Percentiles rank a stretch among this genome's conserved stretches.
Evolutionary conservation across 2,888 invertebrate species (phyloP).

Genomic region (Leuctra nigra): DNA sequence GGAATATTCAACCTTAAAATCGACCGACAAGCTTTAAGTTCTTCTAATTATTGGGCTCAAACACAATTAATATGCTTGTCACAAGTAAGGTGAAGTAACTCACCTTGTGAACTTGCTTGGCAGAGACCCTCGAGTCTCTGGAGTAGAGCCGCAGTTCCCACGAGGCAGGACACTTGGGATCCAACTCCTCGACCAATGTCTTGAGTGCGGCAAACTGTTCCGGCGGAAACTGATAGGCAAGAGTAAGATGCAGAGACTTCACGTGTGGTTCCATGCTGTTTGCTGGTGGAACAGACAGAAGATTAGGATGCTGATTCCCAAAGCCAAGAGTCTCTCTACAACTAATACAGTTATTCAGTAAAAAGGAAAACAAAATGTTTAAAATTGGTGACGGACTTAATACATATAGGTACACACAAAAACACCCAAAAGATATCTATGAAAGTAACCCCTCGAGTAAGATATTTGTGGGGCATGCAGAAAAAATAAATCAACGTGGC

Average conservation of each 20-base stretch:
- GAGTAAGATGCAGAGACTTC: conserved; percentile 78
- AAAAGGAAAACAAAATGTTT: too few species aligned
- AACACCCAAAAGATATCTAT: too few species aligned
- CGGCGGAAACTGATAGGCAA: conserved; percentile 81
- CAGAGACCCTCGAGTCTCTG: conserved; percentile 67
- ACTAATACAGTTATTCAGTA: too few species aligned
- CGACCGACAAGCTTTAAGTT: neutral
- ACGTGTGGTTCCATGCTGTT: conserved; percentile 72
- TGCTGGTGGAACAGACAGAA: conserved; percentile 41
- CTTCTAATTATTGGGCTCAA: neutral
- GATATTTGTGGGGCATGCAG: too few species aligned
- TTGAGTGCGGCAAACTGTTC: conserved; percentile 64
- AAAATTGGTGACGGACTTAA: too few species aligned
- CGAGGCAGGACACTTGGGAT: conserved; percentile 55
- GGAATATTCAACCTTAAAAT: neutral
- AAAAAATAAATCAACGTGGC: too few species aligned
- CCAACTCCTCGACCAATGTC: conserved; percentile 63
- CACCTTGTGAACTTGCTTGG: conserved; percentile 50
- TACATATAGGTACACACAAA: too few species aligned
- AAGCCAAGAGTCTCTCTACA: too few species aligned
- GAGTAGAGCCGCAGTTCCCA: conserved; percentile 89
- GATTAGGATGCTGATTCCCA: conserved; percentile 23
- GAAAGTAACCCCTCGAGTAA: too few species aligned
- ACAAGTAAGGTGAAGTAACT: too few species aligned
- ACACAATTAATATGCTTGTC: neutral